These are phyloP conservation scores for Tachypleus tridentatus DNA, from an alignment of 1,140 invertebrate genomes.

Conservation along the genomic window DNA sequence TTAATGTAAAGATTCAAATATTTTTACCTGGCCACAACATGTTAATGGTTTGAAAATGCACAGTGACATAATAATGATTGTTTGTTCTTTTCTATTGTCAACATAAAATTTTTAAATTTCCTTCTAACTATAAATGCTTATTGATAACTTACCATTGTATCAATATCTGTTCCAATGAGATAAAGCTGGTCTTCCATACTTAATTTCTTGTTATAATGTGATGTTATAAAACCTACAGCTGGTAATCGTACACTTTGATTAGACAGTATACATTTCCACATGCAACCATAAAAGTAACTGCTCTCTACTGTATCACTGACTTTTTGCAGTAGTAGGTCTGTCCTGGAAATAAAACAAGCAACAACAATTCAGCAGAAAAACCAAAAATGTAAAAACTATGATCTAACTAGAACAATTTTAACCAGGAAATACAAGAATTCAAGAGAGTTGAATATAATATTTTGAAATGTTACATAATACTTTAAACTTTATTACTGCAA, in stretches of 20 bases:
- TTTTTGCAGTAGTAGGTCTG: conserved; percentile 60
- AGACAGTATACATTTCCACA: conserved; percentile 76
- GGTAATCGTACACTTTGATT: conserved; percentile 72
- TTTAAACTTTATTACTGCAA: too few relatives aligned
- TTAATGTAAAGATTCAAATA: too few relatives aligned
- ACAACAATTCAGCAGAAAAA: background rate
- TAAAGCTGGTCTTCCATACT: conserved; percentile 72
- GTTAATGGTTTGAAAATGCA: too few relatives aligned
- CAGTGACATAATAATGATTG: too few relatives aligned
- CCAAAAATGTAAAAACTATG: background rate
- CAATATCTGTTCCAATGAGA: conserved; percentile 73
- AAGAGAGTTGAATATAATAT: too few relatives aligned
- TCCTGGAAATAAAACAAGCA: conserved; percentile 39
- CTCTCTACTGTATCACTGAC: conserved; percentile 67
- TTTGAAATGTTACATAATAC: too few relatives aligned
- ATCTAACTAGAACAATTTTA: background rate
- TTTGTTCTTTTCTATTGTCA: too few relatives aligned
- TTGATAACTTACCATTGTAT: conserved; percentile 54
- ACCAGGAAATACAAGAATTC: background rate
- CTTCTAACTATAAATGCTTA: too few relatives aligned
- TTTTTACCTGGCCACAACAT: too few relatives aligned
- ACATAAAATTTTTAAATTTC: too few relatives aligned
- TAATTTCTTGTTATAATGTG: conserved; percentile 69
- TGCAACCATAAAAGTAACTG: conserved; percentile 69
- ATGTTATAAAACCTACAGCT: conserved; percentile 65